These are phyloP conservation scores for Thalassoma bifasciatum DNA, from an alignment of 2,113 vertebrate species.

Conservation along the genomic window DNA sequence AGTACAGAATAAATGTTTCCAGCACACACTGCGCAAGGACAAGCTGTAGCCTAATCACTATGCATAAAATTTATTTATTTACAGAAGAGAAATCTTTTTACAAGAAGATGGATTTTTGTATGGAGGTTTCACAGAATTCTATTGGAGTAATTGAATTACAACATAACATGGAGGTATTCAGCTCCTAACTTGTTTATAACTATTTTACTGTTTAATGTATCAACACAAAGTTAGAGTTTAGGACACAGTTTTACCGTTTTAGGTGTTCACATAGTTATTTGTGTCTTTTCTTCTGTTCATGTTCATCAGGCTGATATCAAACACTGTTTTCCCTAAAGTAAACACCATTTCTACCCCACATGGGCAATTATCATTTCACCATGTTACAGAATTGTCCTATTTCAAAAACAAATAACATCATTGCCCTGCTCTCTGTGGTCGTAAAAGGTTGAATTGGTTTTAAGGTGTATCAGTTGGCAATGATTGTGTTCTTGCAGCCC, in stretches of 20 bases:
- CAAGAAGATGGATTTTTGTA: too few species aligned
- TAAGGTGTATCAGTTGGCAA: slow-evolving; percentile 36
- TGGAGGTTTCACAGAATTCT: too few species aligned
- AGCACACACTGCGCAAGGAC: not conserved
- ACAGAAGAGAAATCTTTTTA: slow-evolving; percentile 67
- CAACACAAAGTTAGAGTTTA: not conserved
- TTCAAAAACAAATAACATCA: not conserved
- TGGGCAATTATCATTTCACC: not conserved
- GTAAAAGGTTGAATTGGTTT: slow-evolving; percentile 17
- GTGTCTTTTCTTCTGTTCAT: not conserved
- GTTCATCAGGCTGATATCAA: not conserved
- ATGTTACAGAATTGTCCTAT: not conserved
- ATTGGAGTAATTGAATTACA: too few species aligned
- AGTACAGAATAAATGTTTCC: not conserved
- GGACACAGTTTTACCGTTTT: not conserved
- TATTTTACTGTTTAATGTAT: not conserved
- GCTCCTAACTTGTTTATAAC: too few species aligned
- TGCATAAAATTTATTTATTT: slow-evolving; percentile 72
- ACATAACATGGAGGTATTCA: not conserved
- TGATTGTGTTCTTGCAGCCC: slow-evolving; percentile 1
- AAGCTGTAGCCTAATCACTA: not conserved
- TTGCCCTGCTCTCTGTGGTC: slow-evolving; percentile 3
- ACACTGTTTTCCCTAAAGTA: not conserved
- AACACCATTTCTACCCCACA: not conserved
- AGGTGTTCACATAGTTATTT: not conserved